Percentiles rank a stretch among this genome's conserved stretches.
Evolutionary conservation across 2,888 invertebrate species (phyloP).

Genomic region (Platynereis dumerilii): DNA sequence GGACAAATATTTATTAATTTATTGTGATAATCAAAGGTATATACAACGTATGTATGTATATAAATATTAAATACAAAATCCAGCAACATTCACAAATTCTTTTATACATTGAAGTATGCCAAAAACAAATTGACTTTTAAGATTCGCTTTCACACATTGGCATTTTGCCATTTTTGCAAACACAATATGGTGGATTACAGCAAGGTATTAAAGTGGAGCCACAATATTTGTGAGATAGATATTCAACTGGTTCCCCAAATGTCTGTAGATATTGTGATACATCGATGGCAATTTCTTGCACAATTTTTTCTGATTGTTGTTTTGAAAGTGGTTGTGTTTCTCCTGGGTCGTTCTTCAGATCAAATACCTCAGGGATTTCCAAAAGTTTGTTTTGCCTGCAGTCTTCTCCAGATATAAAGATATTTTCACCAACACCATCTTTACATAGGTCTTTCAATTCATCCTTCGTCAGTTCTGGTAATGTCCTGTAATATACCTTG

Average conservation of each 20-base stretch:
- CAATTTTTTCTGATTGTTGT: neutral
- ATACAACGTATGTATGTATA: too few species aligned
- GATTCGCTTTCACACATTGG: too few species aligned
- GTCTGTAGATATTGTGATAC: neutral
- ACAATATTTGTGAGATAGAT: neutral
- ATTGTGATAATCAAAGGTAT: too few species aligned
- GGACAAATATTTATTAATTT: too few species aligned
- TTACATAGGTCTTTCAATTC: neutral
- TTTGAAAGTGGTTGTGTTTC: neutral
- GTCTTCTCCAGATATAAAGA: neutral
- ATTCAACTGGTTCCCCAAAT: neutral
- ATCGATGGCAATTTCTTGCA: neutral
- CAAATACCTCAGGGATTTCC: neutral
- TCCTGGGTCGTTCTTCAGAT: neutral
- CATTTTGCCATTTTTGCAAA: neutral
- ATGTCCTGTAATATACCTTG: slow-evolving; percentile 1
- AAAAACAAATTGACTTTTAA: too few species aligned
- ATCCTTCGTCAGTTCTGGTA: neutral
- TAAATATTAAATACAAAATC: too few species aligned
- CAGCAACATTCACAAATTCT: too few species aligned
- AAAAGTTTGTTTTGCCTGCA: neutral
- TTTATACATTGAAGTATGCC: too few species aligned
- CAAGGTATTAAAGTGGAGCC: neutral
- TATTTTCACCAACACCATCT: neutral
- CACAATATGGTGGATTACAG: slow-evolving; percentile 7